phyloP scores from a whole-genome alignment of 2,797 vertebrate species.

The Selene dorsalis region DNA sequence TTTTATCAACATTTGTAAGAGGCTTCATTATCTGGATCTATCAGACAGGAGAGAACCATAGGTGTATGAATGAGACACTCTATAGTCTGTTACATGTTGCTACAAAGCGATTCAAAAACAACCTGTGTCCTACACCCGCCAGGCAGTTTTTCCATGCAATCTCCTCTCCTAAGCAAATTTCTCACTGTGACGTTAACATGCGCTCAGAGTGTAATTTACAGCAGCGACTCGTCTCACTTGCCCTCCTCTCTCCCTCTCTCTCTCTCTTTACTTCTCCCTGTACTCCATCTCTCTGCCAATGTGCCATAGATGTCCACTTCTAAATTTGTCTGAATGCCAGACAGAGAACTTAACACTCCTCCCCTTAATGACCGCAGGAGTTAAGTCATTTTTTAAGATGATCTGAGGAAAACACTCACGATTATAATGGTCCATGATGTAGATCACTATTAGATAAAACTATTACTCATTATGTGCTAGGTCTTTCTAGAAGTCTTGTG shows the following conservation, averaged over 20 bases:
- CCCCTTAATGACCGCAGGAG: slow-evolving; percentile 50
- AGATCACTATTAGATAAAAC: neutral
- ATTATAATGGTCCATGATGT: neutral
- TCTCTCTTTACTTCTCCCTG: slow-evolving; percentile 30
- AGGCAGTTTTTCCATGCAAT: slow-evolving; percentile 48
- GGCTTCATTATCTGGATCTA: slow-evolving; percentile 73
- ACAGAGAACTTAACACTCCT: slow-evolving; percentile 54
- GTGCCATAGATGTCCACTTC: slow-evolving; percentile 76
- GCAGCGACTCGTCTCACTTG: slow-evolving; percentile 62
- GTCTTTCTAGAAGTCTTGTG: neutral
- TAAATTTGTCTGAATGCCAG: slow-evolving; percentile 81
- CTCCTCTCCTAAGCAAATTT: slow-evolving; percentile 55
- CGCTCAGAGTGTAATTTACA: slow-evolving; percentile 77
- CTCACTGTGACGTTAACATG: slow-evolving; percentile 62
- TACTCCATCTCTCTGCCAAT: slow-evolving; percentile 59
- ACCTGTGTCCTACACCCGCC: neutral
- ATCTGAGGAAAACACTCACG: neutral
- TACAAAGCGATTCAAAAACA: neutral
- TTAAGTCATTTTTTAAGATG: slow-evolving; percentile 11
- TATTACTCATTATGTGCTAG: neutral
- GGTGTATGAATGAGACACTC: slow-evolving; percentile 10
- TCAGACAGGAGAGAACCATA: slow-evolving; percentile 79
- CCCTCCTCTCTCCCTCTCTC: slow-evolving; percentile 5
- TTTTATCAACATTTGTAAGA: slow-evolving; percentile 69
- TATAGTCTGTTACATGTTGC: neutral